A percentile compares a stretch with the other conserved stretches of the same genome.
phyloP scores from a whole-genome alignment of 2,797 vertebrate genomes.

The Silurus lanzhouensis region DNA sequence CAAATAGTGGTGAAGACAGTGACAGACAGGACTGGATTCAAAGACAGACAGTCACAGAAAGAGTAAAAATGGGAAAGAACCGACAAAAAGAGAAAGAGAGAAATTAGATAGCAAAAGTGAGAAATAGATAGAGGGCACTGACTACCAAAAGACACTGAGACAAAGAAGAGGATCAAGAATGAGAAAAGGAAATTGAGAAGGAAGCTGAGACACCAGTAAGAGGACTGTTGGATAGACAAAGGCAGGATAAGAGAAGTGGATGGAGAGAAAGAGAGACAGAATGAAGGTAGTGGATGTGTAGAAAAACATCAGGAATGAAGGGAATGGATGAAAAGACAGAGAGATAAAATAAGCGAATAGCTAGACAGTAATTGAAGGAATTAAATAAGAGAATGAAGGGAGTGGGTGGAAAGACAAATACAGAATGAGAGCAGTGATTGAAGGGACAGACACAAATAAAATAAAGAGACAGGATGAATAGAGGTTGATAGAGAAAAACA shows the following conservation, averaged over 20 bases:
- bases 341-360: constrained; percentile 5
- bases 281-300: neutral
- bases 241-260: neutral
- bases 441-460: neutral
- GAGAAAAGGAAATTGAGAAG: neutral
- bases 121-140: neutral
- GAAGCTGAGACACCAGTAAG: neutral
- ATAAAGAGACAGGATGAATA: neutral
- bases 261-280: neutral
- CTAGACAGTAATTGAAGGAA: neutral
- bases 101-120: neutral
- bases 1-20: constrained; percentile 19
- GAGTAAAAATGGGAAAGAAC: neutral
- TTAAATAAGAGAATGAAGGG: neutral
- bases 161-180: constrained; percentile 3
- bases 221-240: neutral
- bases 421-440: neutral
- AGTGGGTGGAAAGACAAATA: neutral
- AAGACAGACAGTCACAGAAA: neutral
- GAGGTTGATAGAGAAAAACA: neutral
- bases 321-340: neutral
- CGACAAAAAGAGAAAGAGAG: neutral
- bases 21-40: neutral
- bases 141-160: neutral
- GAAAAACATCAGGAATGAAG: neutral